These are phyloP conservation scores for Natator depressus DNA, from an alignment of 2,113 vertebrate genomes.

Conservation along the genomic window DNA sequence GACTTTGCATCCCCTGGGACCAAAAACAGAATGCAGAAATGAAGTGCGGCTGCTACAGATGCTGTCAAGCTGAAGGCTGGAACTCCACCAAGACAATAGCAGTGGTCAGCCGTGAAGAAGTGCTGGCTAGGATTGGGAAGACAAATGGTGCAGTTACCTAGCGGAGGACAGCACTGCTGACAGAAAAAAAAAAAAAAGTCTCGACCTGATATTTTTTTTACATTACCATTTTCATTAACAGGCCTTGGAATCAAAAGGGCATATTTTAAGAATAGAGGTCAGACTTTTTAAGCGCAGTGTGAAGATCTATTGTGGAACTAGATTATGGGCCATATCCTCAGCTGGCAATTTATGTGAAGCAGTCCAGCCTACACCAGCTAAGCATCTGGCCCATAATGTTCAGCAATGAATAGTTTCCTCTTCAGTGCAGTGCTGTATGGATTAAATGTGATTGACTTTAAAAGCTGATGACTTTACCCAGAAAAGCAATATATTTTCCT, in stretches of 20 bases:
- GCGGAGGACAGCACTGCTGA: rapidly evolving
- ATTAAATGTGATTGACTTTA: background rate
- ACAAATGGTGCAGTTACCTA: background rate
- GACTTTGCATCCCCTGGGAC: background rate
- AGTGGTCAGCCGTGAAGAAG: background rate
- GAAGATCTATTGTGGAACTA: background rate
- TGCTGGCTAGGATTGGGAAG: background rate
- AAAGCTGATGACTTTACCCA: background rate
- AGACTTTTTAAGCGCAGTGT: background rate
- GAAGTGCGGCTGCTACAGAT: background rate
- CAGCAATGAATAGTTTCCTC: background rate
- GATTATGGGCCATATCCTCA: background rate
- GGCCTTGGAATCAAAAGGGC: background rate
- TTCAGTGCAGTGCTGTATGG: background rate
- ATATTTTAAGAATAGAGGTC: background rate
- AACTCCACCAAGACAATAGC: background rate
- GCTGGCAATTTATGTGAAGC: rapidly evolving
- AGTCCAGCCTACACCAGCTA: background rate
- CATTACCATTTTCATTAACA: background rate
- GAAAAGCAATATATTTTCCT: background rate
- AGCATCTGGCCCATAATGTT: background rate
- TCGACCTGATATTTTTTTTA: background rate
- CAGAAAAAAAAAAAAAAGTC: background rate
- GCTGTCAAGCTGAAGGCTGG: background rate
- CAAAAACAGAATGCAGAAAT: slow-evolving; percentile 3